Evolutionary conservation across 2,113 vertebrate genomes (phyloP).

Genomic region (Kryptolebias marmoratus): DNA sequence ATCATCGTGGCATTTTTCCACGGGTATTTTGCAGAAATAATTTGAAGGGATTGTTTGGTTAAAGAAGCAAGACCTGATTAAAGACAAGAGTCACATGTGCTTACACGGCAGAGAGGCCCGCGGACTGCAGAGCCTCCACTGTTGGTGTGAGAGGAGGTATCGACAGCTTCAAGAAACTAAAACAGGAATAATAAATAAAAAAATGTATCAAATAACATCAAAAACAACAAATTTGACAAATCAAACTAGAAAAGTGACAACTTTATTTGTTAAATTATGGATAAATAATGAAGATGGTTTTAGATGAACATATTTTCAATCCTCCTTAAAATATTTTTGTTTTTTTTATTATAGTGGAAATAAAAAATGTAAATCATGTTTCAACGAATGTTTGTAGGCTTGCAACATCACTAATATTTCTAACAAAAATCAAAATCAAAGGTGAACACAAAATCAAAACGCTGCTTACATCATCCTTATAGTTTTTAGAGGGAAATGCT

Average conservation of each 20-base stretch:
- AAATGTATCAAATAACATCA: not conserved
- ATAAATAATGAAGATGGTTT: not conserved
- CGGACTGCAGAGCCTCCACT: not conserved
- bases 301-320: not conserved
- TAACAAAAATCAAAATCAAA: too few species aligned
- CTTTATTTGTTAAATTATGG: conserved; percentile 29
- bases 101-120: conserved; percentile 2
- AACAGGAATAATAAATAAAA: not conserved
- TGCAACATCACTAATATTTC: too few species aligned
- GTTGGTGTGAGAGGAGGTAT: not conserved
- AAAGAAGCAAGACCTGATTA: conserved; percentile 21
- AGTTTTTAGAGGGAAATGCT: too few species aligned
- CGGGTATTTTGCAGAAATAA: conserved; percentile 16
- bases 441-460: too few species aligned
- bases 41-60: conserved; percentile 14
- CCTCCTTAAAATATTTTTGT: not conserved
- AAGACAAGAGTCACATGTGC: conserved; percentile 11
- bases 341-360: not conserved
- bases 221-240: not conserved
- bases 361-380: not conserved
- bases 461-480: too few species aligned
- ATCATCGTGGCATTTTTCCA: conserved; percentile 4
- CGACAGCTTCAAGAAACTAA: not conserved
- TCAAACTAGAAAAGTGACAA: not conserved
- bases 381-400: too few species aligned